These are phyloP conservation scores for Mesocricetus auratus DNA, from an alignment of 2,113 vertebrate genomes.

Conservation along the genomic window DNA sequence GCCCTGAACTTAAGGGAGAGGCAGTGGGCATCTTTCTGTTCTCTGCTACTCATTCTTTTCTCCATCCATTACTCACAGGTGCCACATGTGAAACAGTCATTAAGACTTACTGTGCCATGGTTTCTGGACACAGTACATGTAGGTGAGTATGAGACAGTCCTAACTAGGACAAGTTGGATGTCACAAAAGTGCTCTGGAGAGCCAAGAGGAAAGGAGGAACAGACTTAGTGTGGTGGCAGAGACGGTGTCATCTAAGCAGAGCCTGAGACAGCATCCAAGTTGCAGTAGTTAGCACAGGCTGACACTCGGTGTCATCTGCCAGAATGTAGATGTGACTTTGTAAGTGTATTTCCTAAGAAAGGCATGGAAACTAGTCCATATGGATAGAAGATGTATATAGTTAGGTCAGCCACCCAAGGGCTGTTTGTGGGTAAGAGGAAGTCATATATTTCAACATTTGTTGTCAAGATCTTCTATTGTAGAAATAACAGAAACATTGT, in stretches of 20 bases:
- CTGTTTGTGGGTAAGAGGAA: not conserved
- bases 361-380: not conserved
- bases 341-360: not conserved
- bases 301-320: fast-evolving
- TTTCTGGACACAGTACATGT: not conserved
- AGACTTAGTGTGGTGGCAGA: not conserved
- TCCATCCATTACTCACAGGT: not conserved
- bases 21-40: not conserved
- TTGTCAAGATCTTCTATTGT: not conserved
- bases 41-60: not conserved
- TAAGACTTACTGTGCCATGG: not conserved
- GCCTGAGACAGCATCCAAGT: not conserved
- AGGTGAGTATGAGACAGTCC: not conserved
- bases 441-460: not conserved
- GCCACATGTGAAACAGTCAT: not conserved
- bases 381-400: not conserved
- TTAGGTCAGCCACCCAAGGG: not conserved
- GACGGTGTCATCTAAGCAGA: not conserved
- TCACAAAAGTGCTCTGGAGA: not conserved
- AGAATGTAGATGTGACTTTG: not conserved
- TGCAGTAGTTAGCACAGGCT: not conserved
- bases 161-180: not conserved
- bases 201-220: not conserved
- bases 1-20: not conserved
- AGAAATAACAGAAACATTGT: not conserved